Evolutionary conservation across 2,888 invertebrate genomes (phyloP), one percentile per base, ranked within the genome.

Genomic region (Sphaeridia pumilis): DNA sequence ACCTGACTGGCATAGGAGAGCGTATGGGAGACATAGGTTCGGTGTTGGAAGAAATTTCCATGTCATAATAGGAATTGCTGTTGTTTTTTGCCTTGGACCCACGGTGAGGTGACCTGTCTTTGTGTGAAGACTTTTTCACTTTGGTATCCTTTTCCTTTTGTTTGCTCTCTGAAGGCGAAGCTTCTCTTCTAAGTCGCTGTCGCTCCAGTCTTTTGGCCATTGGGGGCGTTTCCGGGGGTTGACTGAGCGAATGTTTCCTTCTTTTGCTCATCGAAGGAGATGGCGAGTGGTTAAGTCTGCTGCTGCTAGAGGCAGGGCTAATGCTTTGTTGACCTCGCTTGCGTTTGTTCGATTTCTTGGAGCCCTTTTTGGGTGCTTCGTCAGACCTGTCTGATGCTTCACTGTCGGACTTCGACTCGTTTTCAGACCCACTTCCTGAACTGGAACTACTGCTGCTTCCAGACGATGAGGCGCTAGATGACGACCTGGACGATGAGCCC

Each of bases 111-210:
- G 38, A 43, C 50, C 52, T 17, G 31, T 51, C 24, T 45, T 54
- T 45, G 49, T 26, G 42, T 38, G 46, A 48, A 41, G 36, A 27
- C 41, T 50, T 34, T 22, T 56, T 49, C 21, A 42, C 47, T n/a
- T 46, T 34, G 43, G 55, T 56, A 26, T 50, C 49, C 41, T 62
- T 59, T 1, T 56, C 54, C 45, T 59, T 58, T 46, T 55, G 55
- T n/a, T 48, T 43, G 10, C 22, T n/a, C 31, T 59, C 54, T 5
- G 38, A 17, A 17, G 38, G 38, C 7, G 38, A 38, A 17, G 17
- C 38, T 17, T 17, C 38, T 14, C 38, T 47, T 51, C 21, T 56
- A 52, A 45, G 55, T 54, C 52, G 56, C 42, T 57, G 56, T 49
- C 57, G 58, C 22, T 57, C 59, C 12, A 4, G n/a, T 2, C 53